Conservation (phyloP, 2,797 vertebrate genomes). For the Coendou prehensilis region DNA sequence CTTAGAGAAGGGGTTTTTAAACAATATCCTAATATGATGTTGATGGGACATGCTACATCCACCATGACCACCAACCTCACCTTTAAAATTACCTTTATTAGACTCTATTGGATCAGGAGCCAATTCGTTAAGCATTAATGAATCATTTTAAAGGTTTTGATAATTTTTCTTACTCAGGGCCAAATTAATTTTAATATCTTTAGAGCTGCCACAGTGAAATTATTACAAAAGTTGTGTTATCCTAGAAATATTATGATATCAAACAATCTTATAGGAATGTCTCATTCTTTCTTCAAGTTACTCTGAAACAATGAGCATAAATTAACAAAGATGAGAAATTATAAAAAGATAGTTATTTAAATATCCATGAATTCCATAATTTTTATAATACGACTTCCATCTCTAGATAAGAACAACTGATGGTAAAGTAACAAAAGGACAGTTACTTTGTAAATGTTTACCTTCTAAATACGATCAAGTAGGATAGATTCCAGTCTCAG, state of each 20-base stretch:
- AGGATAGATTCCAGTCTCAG: neutral
- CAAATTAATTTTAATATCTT: neutral
- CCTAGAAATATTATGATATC: neutral
- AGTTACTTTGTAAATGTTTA: neutral
- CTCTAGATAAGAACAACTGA: neutral
- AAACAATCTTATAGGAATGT: neutral
- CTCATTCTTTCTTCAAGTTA: constrained; percentile 56
- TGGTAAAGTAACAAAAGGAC: neutral
- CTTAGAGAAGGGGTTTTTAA: neutral
- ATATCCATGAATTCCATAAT: neutral
- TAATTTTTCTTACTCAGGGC: neutral
- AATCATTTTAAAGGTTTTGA: neutral
- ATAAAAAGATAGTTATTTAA: neutral
- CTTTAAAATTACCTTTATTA: constrained; percentile 86
- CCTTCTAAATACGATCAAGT: neutral
- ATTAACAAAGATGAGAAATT: constrained; percentile 38
- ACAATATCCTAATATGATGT: neutral
- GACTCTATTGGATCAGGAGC: constrained; percentile 86
- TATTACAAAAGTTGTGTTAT: neutral
- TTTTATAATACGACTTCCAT: neutral
- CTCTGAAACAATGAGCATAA: neutral
- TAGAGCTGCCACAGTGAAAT: neutral
- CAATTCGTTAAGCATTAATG: constrained; percentile 90
- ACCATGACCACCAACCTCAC: neutral
- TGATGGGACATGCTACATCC: neutral